A percentile compares a stretch with the other conserved stretches of the same genome.
Evolutionary conservation across 2,888 invertebrate genomes (phyloP).

Genomic region (Drosophila vallismaia): DNA sequence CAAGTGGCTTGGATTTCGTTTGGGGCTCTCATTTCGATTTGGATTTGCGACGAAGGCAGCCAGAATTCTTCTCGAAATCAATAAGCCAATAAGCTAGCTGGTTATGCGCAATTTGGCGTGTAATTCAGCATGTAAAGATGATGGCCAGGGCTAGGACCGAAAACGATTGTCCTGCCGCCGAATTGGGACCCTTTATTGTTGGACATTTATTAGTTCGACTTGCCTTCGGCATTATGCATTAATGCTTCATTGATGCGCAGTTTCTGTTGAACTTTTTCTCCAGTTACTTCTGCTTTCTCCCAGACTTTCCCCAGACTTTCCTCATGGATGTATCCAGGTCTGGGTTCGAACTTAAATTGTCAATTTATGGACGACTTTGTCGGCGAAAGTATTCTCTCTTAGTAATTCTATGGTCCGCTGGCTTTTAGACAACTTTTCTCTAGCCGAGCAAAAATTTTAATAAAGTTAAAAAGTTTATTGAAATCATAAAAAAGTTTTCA

Average conservation of each 20-base stretch:
- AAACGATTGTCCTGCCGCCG: slow-evolving; percentile 24
- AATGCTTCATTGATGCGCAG: slow-evolving; percentile 74
- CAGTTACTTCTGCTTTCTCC: slow-evolving; percentile 21
- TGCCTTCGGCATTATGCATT: slow-evolving; percentile 62
- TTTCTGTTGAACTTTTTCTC: slow-evolving; percentile 56
- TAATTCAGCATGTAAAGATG: slow-evolving; percentile 77
- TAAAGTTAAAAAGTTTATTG: slow-evolving; percentile 78
- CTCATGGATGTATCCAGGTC: slow-evolving; percentile 14
- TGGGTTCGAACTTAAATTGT: slow-evolving; percentile 72
- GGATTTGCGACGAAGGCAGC: slow-evolving; percentile 18
- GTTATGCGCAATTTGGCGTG: slow-evolving; percentile 74
- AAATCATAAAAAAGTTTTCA: slow-evolving; percentile 66
- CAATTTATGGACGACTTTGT: slow-evolving; percentile 72
- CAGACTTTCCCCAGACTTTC: slow-evolving; percentile 2
- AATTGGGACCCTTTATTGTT: slow-evolving; percentile 49
- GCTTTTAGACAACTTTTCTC: slow-evolving; percentile 68
- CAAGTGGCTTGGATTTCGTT: slow-evolving; percentile 53
- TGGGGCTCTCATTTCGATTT: slow-evolving; percentile 11
- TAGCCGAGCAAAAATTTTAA: slow-evolving; percentile 73
- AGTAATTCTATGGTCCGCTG: slow-evolving; percentile 78
- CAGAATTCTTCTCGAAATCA: slow-evolving; percentile 61
- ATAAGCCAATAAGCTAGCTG: slow-evolving; percentile 58
- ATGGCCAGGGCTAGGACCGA: slow-evolving; percentile 33
- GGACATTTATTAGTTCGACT: slow-evolving; percentile 71
- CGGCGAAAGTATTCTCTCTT: slow-evolving; percentile 72